Evolutionary conservation across 2,888 invertebrate species (phyloP), one percentile per base, ranked within the genome.

Genomic region (Plagodis dolabraria): DNA sequence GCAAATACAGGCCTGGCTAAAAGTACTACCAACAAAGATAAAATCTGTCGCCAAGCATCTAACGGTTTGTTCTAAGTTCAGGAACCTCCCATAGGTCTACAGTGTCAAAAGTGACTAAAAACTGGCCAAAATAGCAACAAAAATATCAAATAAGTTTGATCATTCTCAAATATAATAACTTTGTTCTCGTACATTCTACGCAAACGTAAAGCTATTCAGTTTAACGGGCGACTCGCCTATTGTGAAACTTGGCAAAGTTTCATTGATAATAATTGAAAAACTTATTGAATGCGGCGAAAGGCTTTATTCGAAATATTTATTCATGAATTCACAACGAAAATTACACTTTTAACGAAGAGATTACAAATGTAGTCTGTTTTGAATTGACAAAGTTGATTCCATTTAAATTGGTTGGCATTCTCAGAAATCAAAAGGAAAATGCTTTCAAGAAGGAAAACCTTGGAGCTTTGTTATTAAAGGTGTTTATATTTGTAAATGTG

Each of bases 211-310:
- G 43, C 47, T 47, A 57, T 51, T 48, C 49, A 56, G 57, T 53
- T 64, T 62, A 57, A 49, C 52, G 52, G 48, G 40, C 33, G 43
- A n/a, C 50, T 49, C 55, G 57, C 56, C 64, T 51, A 71, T 77
- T 77, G 72, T 74, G 47, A 57, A 74, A 78, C 71, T 79, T 74
- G 62, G 62, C 55, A 60, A 63, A 67, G 71, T 72, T 74, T 69
- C 67, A 63, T 65, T 74, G 66, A 68, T 74, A 72, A 73, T 80
- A 80, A 80, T 80, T 78, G 75, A 77, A 80, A 79, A 80, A 79
- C 73, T 80, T 79, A 77, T 78, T 75, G 79, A 75, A 75, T 75
- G 63, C 64, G 64, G 59, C 60, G 55, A 75, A 75, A 74, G 63
- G 71, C 63, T 68, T 70, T 68, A 64, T 63, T 56, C 47, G 53